Evolutionary conservation across 64 coral and sea anemone species (phyloP).

Genomic region (Stylophora pistillata): DNA sequence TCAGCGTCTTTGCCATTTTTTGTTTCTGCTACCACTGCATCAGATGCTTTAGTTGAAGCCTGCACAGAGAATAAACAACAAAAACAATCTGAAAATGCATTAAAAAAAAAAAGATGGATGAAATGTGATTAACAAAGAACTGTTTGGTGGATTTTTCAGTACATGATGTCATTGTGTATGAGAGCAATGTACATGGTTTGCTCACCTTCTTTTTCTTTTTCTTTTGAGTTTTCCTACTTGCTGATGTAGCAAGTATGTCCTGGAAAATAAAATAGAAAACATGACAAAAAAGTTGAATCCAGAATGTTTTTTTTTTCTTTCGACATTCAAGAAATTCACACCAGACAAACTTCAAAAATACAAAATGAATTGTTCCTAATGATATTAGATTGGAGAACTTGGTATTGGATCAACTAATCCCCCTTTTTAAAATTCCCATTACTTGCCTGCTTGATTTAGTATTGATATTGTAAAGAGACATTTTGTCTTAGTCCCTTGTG

Average conservation of each 20-base stretch:
- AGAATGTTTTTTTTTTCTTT: not conserved
- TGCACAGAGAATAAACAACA: not conserved
- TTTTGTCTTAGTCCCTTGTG: too few relatives aligned
- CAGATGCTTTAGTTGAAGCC: slow-evolving; percentile 8
- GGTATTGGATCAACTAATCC: too few relatives aligned
- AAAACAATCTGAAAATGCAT: too few relatives aligned
- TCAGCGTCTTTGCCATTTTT: not conserved
- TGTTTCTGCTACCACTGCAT: slow-evolving; percentile 3
- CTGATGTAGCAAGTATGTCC: slow-evolving; percentile 82
- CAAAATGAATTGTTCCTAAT: too few relatives aligned
- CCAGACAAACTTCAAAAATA: too few relatives aligned
- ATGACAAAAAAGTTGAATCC: too few relatives aligned
- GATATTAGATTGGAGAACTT: too few relatives aligned
- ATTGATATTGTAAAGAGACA: too few relatives aligned
- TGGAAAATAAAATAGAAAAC: slow-evolving; percentile 21
- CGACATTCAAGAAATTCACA: not conserved
- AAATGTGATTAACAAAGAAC: not conserved
- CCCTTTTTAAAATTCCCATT: too few relatives aligned
- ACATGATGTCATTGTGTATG: too few relatives aligned
- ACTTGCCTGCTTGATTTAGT: too few relatives aligned
- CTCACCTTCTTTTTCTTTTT: slow-evolving; percentile 95
- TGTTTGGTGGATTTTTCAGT: too few relatives aligned
- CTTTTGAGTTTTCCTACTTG: slow-evolving; percentile 84
- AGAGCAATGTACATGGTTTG: not conserved
- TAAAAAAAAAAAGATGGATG: not conserved